Evolutionary conservation across 2,888 invertebrate genomes (phyloP).

Genomic region (Cosmopolites sordidus): DNA sequence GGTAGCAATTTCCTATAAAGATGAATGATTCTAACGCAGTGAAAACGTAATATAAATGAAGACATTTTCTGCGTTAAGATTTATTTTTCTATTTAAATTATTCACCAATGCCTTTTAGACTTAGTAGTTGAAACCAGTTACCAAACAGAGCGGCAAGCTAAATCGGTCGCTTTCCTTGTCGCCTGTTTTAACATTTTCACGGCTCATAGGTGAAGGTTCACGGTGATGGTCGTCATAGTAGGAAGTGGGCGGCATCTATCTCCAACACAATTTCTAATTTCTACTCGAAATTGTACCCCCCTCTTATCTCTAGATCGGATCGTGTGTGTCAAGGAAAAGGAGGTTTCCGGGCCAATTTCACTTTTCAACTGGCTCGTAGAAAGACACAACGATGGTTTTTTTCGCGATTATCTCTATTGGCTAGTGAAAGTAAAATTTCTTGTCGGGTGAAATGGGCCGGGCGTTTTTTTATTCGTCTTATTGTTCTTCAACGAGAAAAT

Average conservation of each 20-base stretch:
- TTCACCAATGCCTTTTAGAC: too few relatives aligned
- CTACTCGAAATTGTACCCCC: slow-evolving; percentile 26
- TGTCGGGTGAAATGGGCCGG: slow-evolving; percentile 9
- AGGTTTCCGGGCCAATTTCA: slow-evolving; percentile 27
- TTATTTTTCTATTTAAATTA: too few relatives aligned
- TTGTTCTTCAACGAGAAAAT: slow-evolving; percentile 4
- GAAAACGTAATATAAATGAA: too few relatives aligned
- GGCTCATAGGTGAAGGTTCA: slow-evolving; percentile 2
- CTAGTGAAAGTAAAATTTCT: slow-evolving; percentile 27
- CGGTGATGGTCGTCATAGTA: not conserved
- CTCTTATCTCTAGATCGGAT: not conserved
- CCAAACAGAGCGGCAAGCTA: not conserved
- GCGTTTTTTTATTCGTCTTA: slow-evolving; percentile 9
- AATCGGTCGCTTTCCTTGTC: not conserved
- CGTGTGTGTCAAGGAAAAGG: slow-evolving; percentile 15
- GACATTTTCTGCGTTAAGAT: too few relatives aligned
- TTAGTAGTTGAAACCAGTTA: not conserved
- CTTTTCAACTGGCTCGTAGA: slow-evolving; percentile 18
- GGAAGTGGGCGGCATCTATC: not conserved
- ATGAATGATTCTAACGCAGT: too few relatives aligned
- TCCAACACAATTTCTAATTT: slow-evolving; percentile 12
- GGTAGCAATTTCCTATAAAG: too few relatives aligned
- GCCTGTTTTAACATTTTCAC: not conserved
- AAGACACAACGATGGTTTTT: slow-evolving; percentile 16
- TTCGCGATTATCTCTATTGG: slow-evolving; percentile 24